These are phyloP conservation scores for Bombyx mandarina DNA, from an alignment of 1,140 invertebrate species.

Conservation along the genomic window DNA sequence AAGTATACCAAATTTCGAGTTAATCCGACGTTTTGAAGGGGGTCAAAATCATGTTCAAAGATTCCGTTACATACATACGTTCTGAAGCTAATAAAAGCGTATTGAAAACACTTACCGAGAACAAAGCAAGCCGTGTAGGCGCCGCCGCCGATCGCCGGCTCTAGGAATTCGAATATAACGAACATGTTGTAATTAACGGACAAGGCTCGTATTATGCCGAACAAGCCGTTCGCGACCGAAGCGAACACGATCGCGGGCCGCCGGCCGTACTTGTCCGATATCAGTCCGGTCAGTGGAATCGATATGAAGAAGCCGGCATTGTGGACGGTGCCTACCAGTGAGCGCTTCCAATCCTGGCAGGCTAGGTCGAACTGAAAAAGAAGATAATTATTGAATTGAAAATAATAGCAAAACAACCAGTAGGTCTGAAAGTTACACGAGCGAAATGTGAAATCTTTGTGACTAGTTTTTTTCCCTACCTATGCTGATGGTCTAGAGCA, in stretches of 20 bases:
- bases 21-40: too few species aligned
- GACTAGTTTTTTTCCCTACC: neutral
- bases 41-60: too few species aligned
- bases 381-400: neutral
- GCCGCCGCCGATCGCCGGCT: constrained; percentile 73
- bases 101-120: constrained; percentile 59
- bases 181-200: constrained; percentile 78
- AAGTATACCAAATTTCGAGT: too few species aligned
- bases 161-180: constrained; percentile 76
- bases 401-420: neutral
- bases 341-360: constrained; percentile 77
- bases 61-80: too few species aligned
- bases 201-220: constrained; percentile 76
- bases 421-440: too few species aligned
- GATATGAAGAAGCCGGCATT: constrained; percentile 80
- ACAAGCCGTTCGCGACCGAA: constrained; percentile 70
- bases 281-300: constrained; percentile 76
- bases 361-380: constrained; percentile 57
- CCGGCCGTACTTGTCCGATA: constrained; percentile 77
- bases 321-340: constrained; percentile 79
- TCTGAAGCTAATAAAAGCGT: too few species aligned
- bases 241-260: constrained; percentile 74
- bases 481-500: too few species aligned
- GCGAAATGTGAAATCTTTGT: neutral
- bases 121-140: constrained; percentile 77